Percentiles rank a stretch among this genome's conserved stretches.
phyloP scores from a whole-genome alignment of 2,888 invertebrate species.

The Glaucopsyche alexis region DNA sequence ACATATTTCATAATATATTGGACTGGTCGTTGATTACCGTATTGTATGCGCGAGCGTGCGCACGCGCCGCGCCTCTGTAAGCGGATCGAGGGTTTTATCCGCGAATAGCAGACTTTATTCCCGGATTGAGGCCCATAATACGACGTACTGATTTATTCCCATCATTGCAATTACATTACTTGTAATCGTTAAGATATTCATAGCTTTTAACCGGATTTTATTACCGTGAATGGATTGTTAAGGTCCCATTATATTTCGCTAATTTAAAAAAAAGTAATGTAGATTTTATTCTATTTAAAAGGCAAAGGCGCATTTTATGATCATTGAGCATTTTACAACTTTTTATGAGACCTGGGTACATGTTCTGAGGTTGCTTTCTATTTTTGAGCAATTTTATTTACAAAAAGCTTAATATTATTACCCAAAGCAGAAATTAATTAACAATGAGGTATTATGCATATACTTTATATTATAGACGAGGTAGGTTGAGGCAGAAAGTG shows the following conservation, averaged over 20 bases:
- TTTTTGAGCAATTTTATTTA: not conserved
- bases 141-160: slow-evolving; percentile 62
- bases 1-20: slow-evolving; percentile 41
- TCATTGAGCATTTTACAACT: slow-evolving; percentile 7
- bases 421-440: not conserved
- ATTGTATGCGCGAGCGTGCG: slow-evolving; percentile 51
- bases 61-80: slow-evolving; percentile 51
- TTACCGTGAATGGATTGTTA: slow-evolving; percentile 29
- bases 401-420: slow-evolving; percentile 10
- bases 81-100: slow-evolving; percentile 46
- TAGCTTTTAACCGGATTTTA: slow-evolving; percentile 34
- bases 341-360: not conserved
- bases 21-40: slow-evolving; percentile 52
- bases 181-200: slow-evolving; percentile 46
- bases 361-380: not conserved
- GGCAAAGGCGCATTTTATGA: not conserved
- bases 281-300: slow-evolving; percentile 1
- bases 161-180: slow-evolving; percentile 62
- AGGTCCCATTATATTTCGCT: slow-evolving; percentile 1
- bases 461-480: too few relatives aligned
- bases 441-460: not conserved
- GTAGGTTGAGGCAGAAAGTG: too few relatives aligned
- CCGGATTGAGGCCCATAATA: slow-evolving; percentile 29
- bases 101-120: slow-evolving; percentile 12
- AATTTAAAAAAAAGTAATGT: not conserved